Evolutionary conservation across 2,888 invertebrate genomes (phyloP), one percentile per base, ranked within the genome.

Genomic region (Agrotis exclamationis): DNA sequence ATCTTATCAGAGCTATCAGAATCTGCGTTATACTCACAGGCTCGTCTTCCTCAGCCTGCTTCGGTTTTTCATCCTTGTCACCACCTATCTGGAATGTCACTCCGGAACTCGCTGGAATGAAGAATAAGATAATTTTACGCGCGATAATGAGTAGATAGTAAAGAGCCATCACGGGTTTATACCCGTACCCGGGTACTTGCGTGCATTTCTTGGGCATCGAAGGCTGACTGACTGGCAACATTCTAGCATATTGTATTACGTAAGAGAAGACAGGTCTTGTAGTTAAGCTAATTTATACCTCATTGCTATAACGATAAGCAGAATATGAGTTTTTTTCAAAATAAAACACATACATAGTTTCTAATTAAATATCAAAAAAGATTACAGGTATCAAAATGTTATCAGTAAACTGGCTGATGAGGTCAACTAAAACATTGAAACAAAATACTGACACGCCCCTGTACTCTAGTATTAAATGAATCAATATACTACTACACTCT

Each of bases 61-160:
- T 96, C 44, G 96, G 94, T 86, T 97, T 97, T 76, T 97, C 97
- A 78, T 96, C 96, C 86, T 94, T 95, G 86, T 97, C 97, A 68
- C 97, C 97, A 64, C 97, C 97, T 83, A 97, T 97, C 91, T 97
- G 97, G 92, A 97, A 97, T 87, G 97, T 97, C 56, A 97, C 97
- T 33, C 96, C 96, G 79, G 96, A 96, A 86, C 96, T 96, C 60
- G 96, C 96, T 96, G 91, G 39, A 93, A 94, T 77, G 16, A 79
- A 66, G 16, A 77, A 45, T 33, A 66, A 16, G 0, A 2, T 11
- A 16, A n/a, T 22, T 54, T 59, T 48, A 68, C 57, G 5, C 44
- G n/a, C 14, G 14, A 33, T 13, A 39, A 39, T 11, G 39, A 39
- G 39, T 39, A 53, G 9, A 53, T 24, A 53, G 18, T 20, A 16